These are phyloP conservation scores for Hybognathus amarus DNA, from an alignment of 2,797 vertebrate species.

Conservation along the genomic window DNA sequence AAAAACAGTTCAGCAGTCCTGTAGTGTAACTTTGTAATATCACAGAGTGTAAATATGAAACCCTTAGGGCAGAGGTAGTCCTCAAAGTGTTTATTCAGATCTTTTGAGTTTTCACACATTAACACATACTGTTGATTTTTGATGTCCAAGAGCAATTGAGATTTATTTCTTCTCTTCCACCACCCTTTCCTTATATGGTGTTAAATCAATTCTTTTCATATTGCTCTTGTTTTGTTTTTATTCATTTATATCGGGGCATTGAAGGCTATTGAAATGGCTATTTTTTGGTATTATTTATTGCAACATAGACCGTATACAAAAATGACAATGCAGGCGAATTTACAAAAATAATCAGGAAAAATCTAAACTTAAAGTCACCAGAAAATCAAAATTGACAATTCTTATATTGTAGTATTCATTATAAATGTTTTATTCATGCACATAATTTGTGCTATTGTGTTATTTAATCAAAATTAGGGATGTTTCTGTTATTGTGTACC, in stretches of 20 bases:
- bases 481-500: too few species aligned
- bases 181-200: neutral
- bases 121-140: neutral
- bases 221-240: neutral
- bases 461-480: too few species aligned
- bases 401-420: too few species aligned
- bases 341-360: too few species aligned
- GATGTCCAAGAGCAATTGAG: neutral
- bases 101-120: neutral
- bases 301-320: too few species aligned
- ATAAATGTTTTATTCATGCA: too few species aligned
- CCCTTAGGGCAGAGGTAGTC: slow-evolving; percentile 5
- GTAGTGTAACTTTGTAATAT: neutral
- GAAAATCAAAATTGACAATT: too few species aligned
- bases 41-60: neutral
- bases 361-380: too few species aligned
- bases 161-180: neutral
- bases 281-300: too few species aligned
- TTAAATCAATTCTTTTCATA: neutral
- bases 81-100: slow-evolving; percentile 12
- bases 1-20: neutral
- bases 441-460: too few species aligned
- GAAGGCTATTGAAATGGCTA: too few species aligned
- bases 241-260: neutral
- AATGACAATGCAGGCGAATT: neutral